Evolutionary conservation across 2,888 invertebrate genomes (phyloP).

Genomic region (Hypomecis punctinalis): DNA sequence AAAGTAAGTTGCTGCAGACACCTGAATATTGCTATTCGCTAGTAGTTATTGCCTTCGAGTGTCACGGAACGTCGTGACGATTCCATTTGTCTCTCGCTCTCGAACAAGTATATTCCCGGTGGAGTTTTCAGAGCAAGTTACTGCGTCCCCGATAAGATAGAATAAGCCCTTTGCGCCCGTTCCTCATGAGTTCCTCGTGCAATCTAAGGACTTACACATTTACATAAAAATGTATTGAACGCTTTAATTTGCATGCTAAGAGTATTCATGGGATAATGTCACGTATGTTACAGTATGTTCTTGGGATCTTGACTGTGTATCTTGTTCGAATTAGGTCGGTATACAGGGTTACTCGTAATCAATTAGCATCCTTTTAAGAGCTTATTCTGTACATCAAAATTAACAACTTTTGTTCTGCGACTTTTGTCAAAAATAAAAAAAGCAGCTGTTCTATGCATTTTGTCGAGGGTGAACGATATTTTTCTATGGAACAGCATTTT

Average conservation of each 20-base stretch:
- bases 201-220: conserved; percentile 52
- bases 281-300: conserved; percentile 8
- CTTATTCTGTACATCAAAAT: no score
- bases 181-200: conserved; percentile 65
- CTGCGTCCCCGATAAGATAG: conserved; percentile 73
- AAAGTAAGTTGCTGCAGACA: background rate
- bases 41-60: conserved; percentile 61
- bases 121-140: conserved; percentile 75
- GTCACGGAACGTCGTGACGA: conserved; percentile 53
- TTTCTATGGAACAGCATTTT: no score
- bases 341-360: no score
- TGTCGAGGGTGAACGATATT: no score
- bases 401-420: no score
- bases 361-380: no score
- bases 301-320: conserved; percentile 14
- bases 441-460: no score
- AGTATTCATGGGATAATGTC: conserved; percentile 25
- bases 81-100: conserved; percentile 72
- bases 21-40: conserved; percentile 47
- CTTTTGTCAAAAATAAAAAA: no score
- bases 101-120: conserved; percentile 69
- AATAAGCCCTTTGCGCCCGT: conserved; percentile 73
- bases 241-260: conserved; percentile 31
- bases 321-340: background rate
- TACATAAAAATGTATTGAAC: conserved; percentile 48